phyloP scores from a whole-genome alignment of 2,113 vertebrate genomes.

The Tachycineta bicolor region DNA sequence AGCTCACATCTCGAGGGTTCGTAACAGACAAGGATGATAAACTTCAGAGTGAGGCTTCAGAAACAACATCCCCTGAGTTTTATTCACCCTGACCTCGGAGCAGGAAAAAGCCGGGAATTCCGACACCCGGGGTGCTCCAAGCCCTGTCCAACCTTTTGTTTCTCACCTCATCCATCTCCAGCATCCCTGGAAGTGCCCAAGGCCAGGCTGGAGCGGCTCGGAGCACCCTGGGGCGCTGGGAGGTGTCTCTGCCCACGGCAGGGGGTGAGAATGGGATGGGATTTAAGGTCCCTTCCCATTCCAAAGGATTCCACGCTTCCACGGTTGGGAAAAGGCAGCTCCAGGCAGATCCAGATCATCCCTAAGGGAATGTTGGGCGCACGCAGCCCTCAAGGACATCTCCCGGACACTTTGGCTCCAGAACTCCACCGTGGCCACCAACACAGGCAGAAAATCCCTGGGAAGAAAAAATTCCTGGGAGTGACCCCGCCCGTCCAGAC shows the following conservation, averaged over 20 bases:
- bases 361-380: not conserved
- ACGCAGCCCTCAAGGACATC: accelerated
- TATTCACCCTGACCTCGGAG: too few species aligned
- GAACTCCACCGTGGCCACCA: not conserved
- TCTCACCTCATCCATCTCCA: not conserved
- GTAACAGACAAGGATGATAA: too few species aligned
- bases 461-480: accelerated
- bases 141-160: accelerated
- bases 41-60: too few species aligned
- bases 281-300: not conserved
- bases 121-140: not conserved
- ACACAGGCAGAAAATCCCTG: not conserved
- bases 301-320: not conserved
- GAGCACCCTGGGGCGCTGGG: not conserved
- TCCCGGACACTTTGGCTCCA: accelerated
- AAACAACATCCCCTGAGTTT: too few species aligned
- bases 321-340: not conserved
- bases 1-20: too few species aligned
- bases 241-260: not conserved
- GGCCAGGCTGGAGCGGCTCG: not conserved
- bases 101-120: too few species aligned
- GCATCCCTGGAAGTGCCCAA: not conserved
- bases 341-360: not conserved
- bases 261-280: not conserved
- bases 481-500: not conserved